These are phyloP conservation scores for Galaxea fascicularis DNA, from an alignment of 92 coral and sea anemone genomes.

Conservation along the genomic window DNA sequence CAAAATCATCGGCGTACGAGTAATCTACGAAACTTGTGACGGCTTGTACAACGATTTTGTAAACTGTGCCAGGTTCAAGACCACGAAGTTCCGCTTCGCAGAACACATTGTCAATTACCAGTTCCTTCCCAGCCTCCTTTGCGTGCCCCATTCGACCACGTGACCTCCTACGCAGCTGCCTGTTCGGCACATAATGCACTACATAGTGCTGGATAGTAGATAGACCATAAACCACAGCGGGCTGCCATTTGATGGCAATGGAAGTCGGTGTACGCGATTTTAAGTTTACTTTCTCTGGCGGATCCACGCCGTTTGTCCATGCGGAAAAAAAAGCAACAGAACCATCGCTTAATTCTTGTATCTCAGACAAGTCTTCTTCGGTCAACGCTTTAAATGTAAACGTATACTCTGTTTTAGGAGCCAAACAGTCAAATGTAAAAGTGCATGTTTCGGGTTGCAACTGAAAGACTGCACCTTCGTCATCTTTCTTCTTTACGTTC, in stretches of 20 bases:
- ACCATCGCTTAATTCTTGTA: background rate
- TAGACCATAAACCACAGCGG: slow-evolving; percentile 69
- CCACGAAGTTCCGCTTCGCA: slow-evolving; percentile 53
- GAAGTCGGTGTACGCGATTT: slow-evolving; percentile 71
- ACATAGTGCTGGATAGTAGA: slow-evolving; percentile 51
- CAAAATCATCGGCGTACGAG: slow-evolving; percentile 56
- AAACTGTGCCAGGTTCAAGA: slow-evolving; percentile 81
- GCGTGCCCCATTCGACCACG: slow-evolving; percentile 46
- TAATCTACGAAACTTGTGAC: slow-evolving; percentile 54
- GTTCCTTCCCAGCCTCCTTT: slow-evolving; percentile 46
- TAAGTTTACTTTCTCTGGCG: slow-evolving; percentile 59
- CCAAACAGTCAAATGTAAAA: slow-evolving; percentile 61
- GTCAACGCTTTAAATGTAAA: slow-evolving; percentile 46
- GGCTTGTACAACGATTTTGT: slow-evolving; percentile 71
- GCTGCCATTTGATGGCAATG: slow-evolving; percentile 71
- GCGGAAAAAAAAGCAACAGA: slow-evolving; percentile 43
- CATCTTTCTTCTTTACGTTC: slow-evolving; percentile 1
- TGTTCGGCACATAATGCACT: slow-evolving; percentile 76
- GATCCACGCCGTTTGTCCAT: slow-evolving; percentile 79
- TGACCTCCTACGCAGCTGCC: slow-evolving; percentile 53
- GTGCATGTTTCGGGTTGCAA: slow-evolving; percentile 33
- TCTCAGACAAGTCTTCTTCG: slow-evolving; percentile 42
- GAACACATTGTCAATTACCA: slow-evolving; percentile 48
- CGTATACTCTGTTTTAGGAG: slow-evolving; percentile 63
- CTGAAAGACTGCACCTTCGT: slow-evolving; percentile 1